Conservation (phyloP, 2,113 vertebrate species). For the Zingel zingel region DNA sequence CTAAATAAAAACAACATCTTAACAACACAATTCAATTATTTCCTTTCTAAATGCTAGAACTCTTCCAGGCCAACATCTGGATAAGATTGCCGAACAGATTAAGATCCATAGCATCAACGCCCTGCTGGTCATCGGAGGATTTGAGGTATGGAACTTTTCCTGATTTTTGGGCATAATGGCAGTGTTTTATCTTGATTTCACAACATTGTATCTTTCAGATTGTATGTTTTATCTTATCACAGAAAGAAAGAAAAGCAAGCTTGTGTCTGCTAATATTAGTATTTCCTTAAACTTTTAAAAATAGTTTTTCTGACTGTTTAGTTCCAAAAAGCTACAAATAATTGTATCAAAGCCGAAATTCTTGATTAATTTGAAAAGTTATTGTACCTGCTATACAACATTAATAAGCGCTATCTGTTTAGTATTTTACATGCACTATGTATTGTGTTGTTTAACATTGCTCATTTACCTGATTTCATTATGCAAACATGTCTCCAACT, state of each 20-base stretch:
- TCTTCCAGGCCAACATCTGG: constrained; percentile 90
- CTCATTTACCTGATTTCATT: constrained; percentile 8
- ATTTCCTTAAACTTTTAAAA: not conserved
- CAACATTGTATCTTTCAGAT: not conserved
- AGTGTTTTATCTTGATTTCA: not conserved
- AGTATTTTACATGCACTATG: not conserved
- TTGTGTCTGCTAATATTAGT: not conserved
- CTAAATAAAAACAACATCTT: not conserved
- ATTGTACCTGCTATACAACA: not conserved
- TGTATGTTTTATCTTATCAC: not conserved
- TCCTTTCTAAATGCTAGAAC: constrained; percentile 75
- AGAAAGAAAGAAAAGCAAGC: not conserved
- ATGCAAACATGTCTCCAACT: not conserved
- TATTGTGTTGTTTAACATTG: constrained; percentile 12
- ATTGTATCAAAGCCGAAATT: not conserved
- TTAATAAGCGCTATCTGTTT: not conserved
- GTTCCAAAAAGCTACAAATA: not conserved
- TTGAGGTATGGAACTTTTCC: constrained; percentile 86
- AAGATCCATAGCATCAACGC: constrained; percentile 89
- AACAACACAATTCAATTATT: not conserved
- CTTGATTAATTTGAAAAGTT: not conserved
- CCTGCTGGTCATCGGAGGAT: constrained; percentile 93
- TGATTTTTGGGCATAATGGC: not conserved
- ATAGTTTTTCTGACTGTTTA: not conserved
- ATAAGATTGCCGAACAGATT: constrained; percentile 92